Conservation (phyloP, 2,888 invertebrate genomes). For the Brenthis ino region DNA sequence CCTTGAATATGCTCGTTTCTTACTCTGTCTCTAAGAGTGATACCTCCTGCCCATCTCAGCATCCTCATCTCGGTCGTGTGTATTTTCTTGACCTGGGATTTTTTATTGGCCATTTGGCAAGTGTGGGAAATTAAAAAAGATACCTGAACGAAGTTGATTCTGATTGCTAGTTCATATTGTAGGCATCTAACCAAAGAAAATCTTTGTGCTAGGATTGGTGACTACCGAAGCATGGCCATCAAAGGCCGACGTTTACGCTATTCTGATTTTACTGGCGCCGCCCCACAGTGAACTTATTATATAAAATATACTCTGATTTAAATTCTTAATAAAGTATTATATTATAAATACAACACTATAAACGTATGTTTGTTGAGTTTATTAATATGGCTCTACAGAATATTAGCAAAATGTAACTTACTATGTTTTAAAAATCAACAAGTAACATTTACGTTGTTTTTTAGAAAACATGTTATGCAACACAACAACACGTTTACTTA, state of each 20-base stretch:
- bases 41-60: too few species aligned
- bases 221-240: slow-evolving; percentile 53
- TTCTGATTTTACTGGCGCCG: slow-evolving; percentile 41
- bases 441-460: neutral
- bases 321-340: too few species aligned
- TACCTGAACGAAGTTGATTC: too few species aligned
- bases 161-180: neutral
- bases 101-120: too few species aligned
- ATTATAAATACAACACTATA: too few species aligned
- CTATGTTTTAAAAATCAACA: neutral
- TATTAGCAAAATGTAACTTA: neutral
- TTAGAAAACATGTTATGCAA: slow-evolving; percentile 2
- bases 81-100: too few species aligned
- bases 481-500: neutral
- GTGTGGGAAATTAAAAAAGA: too few species aligned
- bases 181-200: slow-evolving; percentile 17
- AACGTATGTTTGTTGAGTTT: too few species aligned
- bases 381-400: neutral
- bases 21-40: too few species aligned
- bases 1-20: too few species aligned
- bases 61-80: too few species aligned
- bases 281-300: slow-evolving; percentile 33
- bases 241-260: slow-evolving; percentile 56
- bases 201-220: slow-evolving; percentile 54
- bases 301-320: neutral